These are phyloP conservation scores for Trissolcus japonicus DNA, from an alignment of 2,888 invertebrate genomes.

Conservation along the genomic window DNA sequence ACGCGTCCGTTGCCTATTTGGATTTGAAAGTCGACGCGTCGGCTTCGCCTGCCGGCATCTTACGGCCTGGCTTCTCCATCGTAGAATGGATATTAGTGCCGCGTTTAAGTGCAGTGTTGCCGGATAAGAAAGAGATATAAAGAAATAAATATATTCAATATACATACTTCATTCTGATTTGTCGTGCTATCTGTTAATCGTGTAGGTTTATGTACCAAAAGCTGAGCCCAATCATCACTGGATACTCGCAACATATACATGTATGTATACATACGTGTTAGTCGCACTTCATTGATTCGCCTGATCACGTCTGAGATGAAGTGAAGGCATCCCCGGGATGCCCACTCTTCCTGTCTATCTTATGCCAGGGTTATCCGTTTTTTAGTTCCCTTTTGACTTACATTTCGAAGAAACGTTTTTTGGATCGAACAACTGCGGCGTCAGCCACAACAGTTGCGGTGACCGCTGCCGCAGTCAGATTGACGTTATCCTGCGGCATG, in stretches of 20 bases:
- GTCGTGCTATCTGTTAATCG: background rate
- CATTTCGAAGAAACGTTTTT: background rate
- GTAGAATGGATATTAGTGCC: constrained; percentile 44
- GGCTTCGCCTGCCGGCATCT: constrained; percentile 44
- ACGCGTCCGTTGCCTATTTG: constrained; percentile 5
- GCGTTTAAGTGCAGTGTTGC: constrained; percentile 55
- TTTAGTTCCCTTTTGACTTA: too few species aligned
- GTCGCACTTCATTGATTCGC: constrained; percentile 20
- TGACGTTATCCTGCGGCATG: constrained; percentile 11
- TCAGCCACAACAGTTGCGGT: constrained; percentile 9
- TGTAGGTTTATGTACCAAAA: background rate
- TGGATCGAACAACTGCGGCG: background rate
- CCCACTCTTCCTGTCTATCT: constrained; percentile 20
- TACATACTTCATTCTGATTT: background rate
- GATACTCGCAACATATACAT: constrained; percentile 18
- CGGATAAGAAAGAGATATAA: constrained; percentile 36
- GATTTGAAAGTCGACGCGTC: constrained; percentile 49
- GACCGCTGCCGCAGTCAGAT: constrained; percentile 12
- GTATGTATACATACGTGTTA: constrained; percentile 26
- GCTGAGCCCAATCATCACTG: constrained; percentile 13
- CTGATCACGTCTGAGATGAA: constrained; percentile 18
- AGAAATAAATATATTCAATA: background rate
- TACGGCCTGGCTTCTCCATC: constrained; percentile 35
- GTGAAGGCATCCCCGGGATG: constrained; percentile 4
- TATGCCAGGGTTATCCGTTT: background rate